A percentile compares a stretch with the other conserved stretches of the same genome.
Evolutionary conservation across 2,113 vertebrate genomes (phyloP).

Genomic region (Vidua macroura): DNA sequence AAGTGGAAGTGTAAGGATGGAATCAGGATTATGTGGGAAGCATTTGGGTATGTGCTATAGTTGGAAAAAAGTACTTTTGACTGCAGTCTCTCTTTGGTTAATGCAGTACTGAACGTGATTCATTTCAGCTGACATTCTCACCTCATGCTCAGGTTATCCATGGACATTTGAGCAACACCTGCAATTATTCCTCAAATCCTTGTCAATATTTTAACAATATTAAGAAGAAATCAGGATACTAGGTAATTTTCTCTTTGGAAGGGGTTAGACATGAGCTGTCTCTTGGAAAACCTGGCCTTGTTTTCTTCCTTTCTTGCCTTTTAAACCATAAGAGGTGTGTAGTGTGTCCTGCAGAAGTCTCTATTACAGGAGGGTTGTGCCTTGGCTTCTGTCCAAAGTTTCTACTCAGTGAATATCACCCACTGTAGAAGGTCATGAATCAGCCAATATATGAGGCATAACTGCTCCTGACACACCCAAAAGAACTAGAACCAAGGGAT

Average conservation of each 20-base stretch:
- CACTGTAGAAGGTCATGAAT: background rate
- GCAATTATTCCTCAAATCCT: background rate
- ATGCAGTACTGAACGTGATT: background rate
- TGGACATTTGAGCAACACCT: background rate
- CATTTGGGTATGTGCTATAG: background rate
- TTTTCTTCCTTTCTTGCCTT: background rate
- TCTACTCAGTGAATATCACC: background rate
- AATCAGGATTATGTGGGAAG: background rate
- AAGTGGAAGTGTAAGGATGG: background rate
- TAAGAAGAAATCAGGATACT: background rate
- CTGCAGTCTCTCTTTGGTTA: background rate
- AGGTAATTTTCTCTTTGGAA: background rate
- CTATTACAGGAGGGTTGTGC: background rate
- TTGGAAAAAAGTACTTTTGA: background rate
- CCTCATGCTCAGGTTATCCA: background rate
- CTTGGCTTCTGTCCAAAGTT: background rate
- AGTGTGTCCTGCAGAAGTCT: background rate
- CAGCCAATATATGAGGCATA: background rate
- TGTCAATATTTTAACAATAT: background rate
- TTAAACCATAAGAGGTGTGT: background rate
- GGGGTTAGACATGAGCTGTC: background rate
- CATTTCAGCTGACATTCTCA: background rate
- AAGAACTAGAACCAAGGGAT: background rate
- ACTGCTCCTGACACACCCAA: background rate
- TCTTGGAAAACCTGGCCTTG: background rate